Percentiles rank a stretch among this genome's conserved stretches.
These are phyloP conservation scores for Aplocera efformata DNA, from an alignment of 2,888 invertebrate species.

Conservation along the genomic window DNA sequence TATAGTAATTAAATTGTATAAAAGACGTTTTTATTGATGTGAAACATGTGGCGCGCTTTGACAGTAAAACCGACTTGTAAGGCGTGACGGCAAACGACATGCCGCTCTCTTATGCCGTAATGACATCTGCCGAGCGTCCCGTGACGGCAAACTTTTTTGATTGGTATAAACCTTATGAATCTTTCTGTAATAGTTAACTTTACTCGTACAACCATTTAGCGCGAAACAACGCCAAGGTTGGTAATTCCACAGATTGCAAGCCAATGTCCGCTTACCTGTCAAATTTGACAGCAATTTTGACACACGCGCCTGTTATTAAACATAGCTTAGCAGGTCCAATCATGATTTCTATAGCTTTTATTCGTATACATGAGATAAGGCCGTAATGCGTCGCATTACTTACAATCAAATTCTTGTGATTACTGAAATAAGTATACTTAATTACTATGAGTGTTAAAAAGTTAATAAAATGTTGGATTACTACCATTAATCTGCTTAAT, in stretches of 20 bases:
- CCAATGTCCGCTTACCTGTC: neutral
- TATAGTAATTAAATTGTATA: no score
- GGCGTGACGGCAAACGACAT: no score
- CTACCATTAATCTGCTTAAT: constrained; percentile 9
- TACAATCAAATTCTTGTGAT: constrained; percentile 56
- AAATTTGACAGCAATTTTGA: constrained; percentile 24
- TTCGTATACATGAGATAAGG: constrained; percentile 88
- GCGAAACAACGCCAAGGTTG: no score
- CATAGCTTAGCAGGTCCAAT: constrained; percentile 60
- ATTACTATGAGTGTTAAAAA: constrained; percentile 36
- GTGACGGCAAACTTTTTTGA: no score
- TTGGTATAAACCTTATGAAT: no score
- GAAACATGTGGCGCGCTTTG: no score
- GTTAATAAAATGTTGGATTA: neutral
- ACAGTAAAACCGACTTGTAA: no score
- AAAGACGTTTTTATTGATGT: no score
- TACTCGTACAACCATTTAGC: no score
- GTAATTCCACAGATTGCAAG: neutral
- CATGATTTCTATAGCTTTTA: constrained; percentile 52
- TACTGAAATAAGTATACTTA: constrained; percentile 31
- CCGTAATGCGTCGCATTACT: constrained; percentile 77
- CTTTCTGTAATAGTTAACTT: no score
- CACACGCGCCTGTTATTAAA: constrained; percentile 1
- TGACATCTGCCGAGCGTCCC: no score
- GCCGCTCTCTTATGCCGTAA: no score